Evolutionary conservation across 2,113 vertebrate species (phyloP).

Genomic region (Nycticryphes semicollaris): DNA sequence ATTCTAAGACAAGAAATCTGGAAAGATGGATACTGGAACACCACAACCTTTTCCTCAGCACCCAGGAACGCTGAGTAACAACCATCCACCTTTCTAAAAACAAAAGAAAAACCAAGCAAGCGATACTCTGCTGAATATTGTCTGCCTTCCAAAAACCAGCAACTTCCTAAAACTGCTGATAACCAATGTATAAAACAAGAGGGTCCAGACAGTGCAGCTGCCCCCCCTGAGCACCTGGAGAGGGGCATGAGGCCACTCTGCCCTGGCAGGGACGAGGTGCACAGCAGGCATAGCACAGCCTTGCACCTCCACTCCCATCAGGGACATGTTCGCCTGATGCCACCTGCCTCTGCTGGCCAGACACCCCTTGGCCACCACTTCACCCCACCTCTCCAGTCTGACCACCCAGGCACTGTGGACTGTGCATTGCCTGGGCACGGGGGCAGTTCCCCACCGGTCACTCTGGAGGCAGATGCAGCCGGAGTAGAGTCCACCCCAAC

Average conservation of each 20-base stretch:
- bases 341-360: neutral
- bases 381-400: neutral
- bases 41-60: neutral
- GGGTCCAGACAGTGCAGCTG: neutral
- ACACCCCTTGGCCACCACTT: neutral
- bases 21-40: neutral
- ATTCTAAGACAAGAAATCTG: neutral
- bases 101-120: neutral
- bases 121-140: neutral
- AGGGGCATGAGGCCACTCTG: neutral
- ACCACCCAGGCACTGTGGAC: neutral
- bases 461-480: accelerated
- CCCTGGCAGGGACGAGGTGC: accelerated
- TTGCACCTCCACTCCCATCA: neutral
- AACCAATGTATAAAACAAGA: neutral
- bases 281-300: neutral
- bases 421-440: accelerated
- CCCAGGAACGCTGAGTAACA: neutral
- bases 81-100: neutral
- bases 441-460: accelerated
- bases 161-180: neutral
- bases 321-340: accelerated
- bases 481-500: neutral
- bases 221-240: neutral
- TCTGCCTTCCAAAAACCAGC: neutral